Evolutionary conservation across 2,888 invertebrate species (phyloP).

Genomic region (Odontocolon sp.): DNA sequence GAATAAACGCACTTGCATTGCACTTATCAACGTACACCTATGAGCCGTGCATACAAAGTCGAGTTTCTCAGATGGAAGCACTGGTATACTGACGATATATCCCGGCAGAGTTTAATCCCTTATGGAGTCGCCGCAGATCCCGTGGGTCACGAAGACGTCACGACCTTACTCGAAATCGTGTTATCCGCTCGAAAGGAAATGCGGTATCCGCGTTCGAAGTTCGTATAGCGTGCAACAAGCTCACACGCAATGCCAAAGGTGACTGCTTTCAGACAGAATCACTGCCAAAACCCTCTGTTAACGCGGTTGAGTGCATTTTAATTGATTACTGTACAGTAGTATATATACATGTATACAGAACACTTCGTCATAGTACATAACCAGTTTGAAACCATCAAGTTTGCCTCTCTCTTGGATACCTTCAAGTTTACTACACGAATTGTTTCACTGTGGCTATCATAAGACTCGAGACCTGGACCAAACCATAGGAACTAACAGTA

Average conservation of each 20-base stretch:
- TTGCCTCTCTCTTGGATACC: conserved; percentile 46
- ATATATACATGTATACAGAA: conserved; percentile 16
- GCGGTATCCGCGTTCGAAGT: not conserved
- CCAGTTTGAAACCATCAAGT: conserved; percentile 61
- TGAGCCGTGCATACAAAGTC: no score
- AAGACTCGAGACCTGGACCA: conserved; percentile 52
- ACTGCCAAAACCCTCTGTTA: not conserved
- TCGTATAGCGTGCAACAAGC: not conserved
- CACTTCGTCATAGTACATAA: conserved; percentile 10
- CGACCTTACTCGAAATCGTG: not conserved
- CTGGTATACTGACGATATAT: not conserved
- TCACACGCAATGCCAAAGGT: not conserved
- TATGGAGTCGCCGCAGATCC: conserved; percentile 2
- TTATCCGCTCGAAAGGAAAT: not conserved
- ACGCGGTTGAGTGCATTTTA: conserved; percentile 57
- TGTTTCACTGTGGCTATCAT: conserved; percentile 48
- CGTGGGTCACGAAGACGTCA: conserved; percentile 2
- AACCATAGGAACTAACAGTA: conserved; percentile 55
- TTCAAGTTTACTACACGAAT: conserved; percentile 58
- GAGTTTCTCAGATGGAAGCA: no score
- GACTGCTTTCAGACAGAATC: no score
- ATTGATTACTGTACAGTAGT: conserved; percentile 47
- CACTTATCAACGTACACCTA: no score
- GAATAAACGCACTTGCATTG: no score
- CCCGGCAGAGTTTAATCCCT: conserved; percentile 1